A percentile compares a stretch with the other conserved stretches of the same genome.
Evolutionary conservation across 1,140 invertebrate genomes (phyloP).

Genomic region (Drosophila sulfurigaster): DNA sequence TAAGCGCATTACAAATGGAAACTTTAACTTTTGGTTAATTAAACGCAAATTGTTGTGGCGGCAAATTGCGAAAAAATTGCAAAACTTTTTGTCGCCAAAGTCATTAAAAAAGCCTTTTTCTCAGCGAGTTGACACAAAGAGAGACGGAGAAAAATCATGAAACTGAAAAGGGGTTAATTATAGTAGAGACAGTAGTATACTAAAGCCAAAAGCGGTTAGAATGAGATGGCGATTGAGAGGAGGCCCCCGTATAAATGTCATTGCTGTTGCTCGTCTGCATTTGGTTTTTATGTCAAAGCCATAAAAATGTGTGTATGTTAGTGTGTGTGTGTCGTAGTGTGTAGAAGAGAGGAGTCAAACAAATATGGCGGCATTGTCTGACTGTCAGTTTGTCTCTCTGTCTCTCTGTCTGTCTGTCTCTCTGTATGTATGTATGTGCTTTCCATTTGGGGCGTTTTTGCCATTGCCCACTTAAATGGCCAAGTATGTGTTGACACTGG

Average conservation of each 20-base stretch:
- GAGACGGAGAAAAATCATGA: background rate
- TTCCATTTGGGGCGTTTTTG: constrained; percentile 29
- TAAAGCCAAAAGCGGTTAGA: constrained; percentile 25
- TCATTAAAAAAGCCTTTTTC: constrained; percentile 79
- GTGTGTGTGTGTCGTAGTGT: too few species aligned
- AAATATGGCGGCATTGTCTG: constrained; percentile 66
- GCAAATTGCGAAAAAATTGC: constrained; percentile 82
- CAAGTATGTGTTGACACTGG: constrained; percentile 85
- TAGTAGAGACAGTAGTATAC: background rate
- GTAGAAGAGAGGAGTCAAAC: constrained; percentile 41
- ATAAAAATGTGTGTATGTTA: constrained; percentile 52
- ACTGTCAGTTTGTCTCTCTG: constrained; percentile 6
- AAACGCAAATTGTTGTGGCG: constrained; percentile 82
- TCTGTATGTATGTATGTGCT: constrained; percentile 32
- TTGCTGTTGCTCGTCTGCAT: constrained; percentile 43
- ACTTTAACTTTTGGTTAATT: constrained; percentile 76
- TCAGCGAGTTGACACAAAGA: constrained; percentile 62
- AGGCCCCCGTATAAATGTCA: constrained; percentile 49
- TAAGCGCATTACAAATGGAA: constrained; percentile 58
- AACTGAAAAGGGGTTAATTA: constrained; percentile 74
- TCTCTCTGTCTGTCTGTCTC: constrained; percentile 17
- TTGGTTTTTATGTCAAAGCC: constrained; percentile 71
- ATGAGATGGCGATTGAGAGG: constrained; percentile 6
- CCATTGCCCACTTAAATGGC: constrained; percentile 79
- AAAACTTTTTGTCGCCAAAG: constrained; percentile 70